Percentiles rank a stretch among this genome's conserved stretches.
Conservation (phyloP, 2,113 vertebrate species). For the Propithecus coquereli region DNA sequence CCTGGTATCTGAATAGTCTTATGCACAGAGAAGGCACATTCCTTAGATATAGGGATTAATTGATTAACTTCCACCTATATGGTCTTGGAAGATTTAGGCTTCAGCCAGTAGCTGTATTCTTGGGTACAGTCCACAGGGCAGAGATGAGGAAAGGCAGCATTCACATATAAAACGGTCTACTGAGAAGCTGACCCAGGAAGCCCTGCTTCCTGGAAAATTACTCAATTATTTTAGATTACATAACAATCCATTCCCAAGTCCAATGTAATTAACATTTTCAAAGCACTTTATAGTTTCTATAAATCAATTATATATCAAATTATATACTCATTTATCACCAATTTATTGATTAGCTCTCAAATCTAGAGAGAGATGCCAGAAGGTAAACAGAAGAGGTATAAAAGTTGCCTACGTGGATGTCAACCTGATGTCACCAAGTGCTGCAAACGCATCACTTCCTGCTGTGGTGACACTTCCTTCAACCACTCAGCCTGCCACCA, state of each 20-base stretch:
- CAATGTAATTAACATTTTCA: constrained; percentile 39
- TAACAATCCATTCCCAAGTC: constrained; percentile 31
- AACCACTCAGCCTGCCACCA: background rate
- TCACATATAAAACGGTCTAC: background rate
- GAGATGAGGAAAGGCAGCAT: background rate
- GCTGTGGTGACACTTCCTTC: background rate
- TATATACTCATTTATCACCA: background rate
- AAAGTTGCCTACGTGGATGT: background rate
- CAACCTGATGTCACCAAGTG: background rate
- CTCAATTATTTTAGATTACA: constrained; percentile 40
- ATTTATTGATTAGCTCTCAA: constrained; percentile 17
- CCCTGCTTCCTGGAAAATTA: constrained; percentile 59
- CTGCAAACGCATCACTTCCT: background rate
- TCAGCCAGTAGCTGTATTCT: background rate
- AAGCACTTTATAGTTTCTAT: constrained; percentile 33
- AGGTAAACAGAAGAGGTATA: background rate
- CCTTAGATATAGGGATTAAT: background rate
- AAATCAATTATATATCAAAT: too few relatives aligned
- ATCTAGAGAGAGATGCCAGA: background rate
- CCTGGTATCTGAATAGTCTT: background rate
- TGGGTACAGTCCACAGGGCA: background rate
- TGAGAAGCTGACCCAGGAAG: constrained; percentile 23
- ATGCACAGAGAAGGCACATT: background rate
- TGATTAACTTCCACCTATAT: background rate
- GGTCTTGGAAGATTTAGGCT: background rate